Conservation (phyloP, 2,797 vertebrate genomes). For the Amphiprion clarkii region DNA sequence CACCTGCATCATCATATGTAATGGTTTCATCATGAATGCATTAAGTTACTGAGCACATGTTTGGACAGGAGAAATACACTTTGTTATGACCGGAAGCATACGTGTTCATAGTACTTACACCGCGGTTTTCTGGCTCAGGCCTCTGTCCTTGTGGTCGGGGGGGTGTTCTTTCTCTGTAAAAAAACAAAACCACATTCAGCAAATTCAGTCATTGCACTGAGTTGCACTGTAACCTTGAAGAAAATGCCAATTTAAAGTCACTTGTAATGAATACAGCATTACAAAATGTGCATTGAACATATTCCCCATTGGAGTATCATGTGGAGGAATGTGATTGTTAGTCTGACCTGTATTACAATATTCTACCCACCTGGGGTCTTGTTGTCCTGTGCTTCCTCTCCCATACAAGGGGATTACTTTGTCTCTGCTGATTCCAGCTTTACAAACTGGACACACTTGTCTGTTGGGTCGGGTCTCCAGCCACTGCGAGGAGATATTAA, state of each 20-base stretch:
- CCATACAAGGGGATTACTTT: slow-evolving; percentile 99
- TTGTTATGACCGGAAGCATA: no score
- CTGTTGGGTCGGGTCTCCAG: slow-evolving; percentile 97
- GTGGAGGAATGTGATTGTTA: neutral
- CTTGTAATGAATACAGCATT: neutral
- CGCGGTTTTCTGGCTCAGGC: slow-evolving; percentile 98
- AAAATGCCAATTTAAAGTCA: neutral
- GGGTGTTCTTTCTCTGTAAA: slow-evolving; percentile 95
- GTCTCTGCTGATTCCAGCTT: slow-evolving; percentile 98
- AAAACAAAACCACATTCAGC: slow-evolving; percentile 21
- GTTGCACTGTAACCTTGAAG: no score
- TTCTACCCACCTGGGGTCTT: slow-evolving; percentile 92
- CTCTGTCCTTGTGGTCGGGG: slow-evolving; percentile 98
- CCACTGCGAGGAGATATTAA: slow-evolving; percentile 85
- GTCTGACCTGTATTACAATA: neutral
- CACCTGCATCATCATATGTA: slow-evolving; percentile 49
- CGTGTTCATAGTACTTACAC: slow-evolving; percentile 85
- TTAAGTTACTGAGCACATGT: slow-evolving; percentile 19
- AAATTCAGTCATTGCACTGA: neutral
- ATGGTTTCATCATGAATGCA: slow-evolving; percentile 80
- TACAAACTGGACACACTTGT: slow-evolving; percentile 98
- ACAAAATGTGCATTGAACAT: neutral
- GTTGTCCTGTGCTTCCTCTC: slow-evolving; percentile 95
- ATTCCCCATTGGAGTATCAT: neutral
- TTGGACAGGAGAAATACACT: neutral